Conservation (phyloP, 2,113 vertebrate species). For the Petrocephalus microphthalmus region DNA sequence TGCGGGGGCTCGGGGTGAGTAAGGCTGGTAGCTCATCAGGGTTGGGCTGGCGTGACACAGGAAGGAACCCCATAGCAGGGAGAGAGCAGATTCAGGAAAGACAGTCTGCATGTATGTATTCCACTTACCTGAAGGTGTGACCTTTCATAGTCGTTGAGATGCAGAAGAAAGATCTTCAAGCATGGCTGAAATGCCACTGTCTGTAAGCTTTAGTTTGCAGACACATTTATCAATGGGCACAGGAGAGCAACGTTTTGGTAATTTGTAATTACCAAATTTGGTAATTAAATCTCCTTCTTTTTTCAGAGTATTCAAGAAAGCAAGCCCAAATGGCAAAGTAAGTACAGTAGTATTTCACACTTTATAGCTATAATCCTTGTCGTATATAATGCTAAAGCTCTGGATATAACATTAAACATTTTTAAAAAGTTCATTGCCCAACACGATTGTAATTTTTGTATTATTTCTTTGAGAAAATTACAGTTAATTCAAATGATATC, state of each 20-base stretch:
- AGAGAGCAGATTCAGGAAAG: neutral
- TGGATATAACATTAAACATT: neutral
- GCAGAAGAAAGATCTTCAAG: neutral
- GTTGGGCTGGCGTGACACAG: neutral
- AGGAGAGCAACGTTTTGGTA: neutral
- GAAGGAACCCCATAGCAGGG: neutral
- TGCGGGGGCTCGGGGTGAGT: neutral
- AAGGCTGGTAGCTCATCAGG: neutral
- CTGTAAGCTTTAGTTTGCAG: neutral
- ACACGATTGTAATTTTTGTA: neutral
- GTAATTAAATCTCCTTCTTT: neutral
- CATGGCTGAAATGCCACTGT: neutral
- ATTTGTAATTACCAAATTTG: too few relatives aligned
- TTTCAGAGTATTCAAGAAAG: slow-evolving; percentile 27
- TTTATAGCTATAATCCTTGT: neutral
- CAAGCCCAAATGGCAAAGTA: slow-evolving; percentile 27
- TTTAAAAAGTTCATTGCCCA: neutral
- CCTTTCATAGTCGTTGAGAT: neutral
- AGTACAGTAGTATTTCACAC: neutral
- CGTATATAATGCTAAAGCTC: neutral
- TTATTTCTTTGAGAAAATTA: neutral
- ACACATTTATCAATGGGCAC: neutral
- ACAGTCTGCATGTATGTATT: neutral
- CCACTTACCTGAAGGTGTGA: neutral
- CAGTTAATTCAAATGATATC: neutral